Evolutionary conservation across 2,113 vertebrate genomes (phyloP), one percentile per base, ranked within the genome.

Genomic region (Ornithorhynchus anatinus): DNA sequence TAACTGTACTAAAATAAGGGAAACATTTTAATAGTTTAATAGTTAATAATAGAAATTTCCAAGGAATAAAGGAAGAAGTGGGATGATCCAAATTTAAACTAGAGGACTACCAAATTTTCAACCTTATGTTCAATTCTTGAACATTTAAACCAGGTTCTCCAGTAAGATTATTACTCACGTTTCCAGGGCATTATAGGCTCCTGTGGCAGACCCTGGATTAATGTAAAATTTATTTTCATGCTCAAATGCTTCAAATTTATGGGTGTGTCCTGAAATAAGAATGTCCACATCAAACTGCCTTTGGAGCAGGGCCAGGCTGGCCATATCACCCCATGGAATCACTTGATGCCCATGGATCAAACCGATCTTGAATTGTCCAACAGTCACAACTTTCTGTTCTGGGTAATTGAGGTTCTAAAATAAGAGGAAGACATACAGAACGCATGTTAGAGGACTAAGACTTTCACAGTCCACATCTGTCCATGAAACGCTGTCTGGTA

Each of bases 201-300:
- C 98, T n/a, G 97, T 99, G 63, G 98, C 97, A 54, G 98, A 99
- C 42, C 97, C 98, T 1, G 98, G 98, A 81, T 99, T 99, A 85
- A 99, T 99, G 81, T 99, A 99, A 92, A 99, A 99, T 88, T 99
- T 99, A 91, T 99, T 99, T 85, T 99, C 97, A 3, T 98, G 98
- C 86, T 99, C 98, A 48, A 99, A 99, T 1, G 97, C 98, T 90
- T 99, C 98, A 40, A 99, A 99, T 89, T 97, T 99, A 84, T 99
- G 97, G n/a, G 98, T 99, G 73, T 99, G 98, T 62, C 98, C 98
- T 0, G 98, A 99, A 87, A 99, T 99, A 66, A 99, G 96, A 90
- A 99, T 99, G 92, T 99, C 98, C 59, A 99, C 98, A 38, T 99
- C 97, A 45, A 99, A 95, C 84, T 99, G 97, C 84, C 98, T 94